These are phyloP conservation scores for Phenganax stokvisi DNA, from an alignment of 92 coral and sea anemone species.

Conservation along the genomic window DNA sequence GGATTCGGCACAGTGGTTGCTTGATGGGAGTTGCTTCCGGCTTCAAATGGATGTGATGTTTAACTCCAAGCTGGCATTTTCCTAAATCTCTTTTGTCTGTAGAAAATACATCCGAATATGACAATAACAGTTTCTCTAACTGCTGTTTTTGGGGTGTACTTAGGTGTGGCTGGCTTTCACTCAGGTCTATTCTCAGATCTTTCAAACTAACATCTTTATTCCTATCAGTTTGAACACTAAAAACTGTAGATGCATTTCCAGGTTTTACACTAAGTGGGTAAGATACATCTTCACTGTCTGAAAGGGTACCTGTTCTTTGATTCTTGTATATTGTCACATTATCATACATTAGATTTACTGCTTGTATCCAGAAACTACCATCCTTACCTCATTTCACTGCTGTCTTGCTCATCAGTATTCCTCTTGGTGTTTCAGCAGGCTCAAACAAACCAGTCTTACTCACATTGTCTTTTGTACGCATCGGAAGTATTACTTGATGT, in stretches of 20 bases:
- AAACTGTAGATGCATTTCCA: not conserved
- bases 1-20: slow-evolving; percentile 32
- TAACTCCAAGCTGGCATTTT: slow-evolving; percentile 41
- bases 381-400: slow-evolving; percentile 48
- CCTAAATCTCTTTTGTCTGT: slow-evolving; percentile 42
- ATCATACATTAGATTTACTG: slow-evolving; percentile 47
- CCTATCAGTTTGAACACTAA: not conserved
- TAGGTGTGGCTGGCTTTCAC: slow-evolving; percentile 21
- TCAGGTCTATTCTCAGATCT: slow-evolving; percentile 37
- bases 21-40: slow-evolving; percentile 41
- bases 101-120: slow-evolving; percentile 43
- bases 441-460: slow-evolving; percentile 46
- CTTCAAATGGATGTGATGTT: slow-evolving; percentile 48
- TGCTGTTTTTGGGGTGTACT: slow-evolving; percentile 30
- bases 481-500: slow-evolving; percentile 51
- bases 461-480: slow-evolving; percentile 45
- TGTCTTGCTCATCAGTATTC: slow-evolving; percentile 47
- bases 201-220: not conserved
- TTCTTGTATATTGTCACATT: slow-evolving; percentile 47
- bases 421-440: slow-evolving; percentile 49
- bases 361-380: slow-evolving; percentile 55
- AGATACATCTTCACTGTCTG: slow-evolving; percentile 47
- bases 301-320: slow-evolving; percentile 45
- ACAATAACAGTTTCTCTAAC: slow-evolving; percentile 39
- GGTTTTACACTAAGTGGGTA: slow-evolving; percentile 30